Base-by-base conservation (phyloP, 2,113 vertebrate genomes). In the Coptodon bakossiorum region DNA sequence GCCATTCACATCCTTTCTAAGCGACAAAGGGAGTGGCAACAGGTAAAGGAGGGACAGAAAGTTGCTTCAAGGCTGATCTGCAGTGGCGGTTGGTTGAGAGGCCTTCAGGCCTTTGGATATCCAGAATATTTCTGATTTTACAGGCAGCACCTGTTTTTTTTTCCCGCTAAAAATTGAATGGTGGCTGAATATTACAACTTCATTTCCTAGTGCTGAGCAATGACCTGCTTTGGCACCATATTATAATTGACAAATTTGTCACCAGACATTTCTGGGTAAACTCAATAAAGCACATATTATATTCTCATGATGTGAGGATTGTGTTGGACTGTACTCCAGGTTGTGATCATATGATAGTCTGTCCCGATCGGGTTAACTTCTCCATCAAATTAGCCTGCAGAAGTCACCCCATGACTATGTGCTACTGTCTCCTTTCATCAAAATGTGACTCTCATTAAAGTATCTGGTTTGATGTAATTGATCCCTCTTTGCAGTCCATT, bases 371-470 rank as follows among this genome's bases (percentile, higher is more conserved):
- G 14, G 16, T 79, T 86, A 19, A 80, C 24, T 19, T 63, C 22
- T 50, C 29, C 76, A 86, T 87, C 78, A 40, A 87, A 85, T 90
- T 61, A 87, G 24, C n/a, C 48, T 81, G 54, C 13, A 81, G 43
- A 81, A 73, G 24, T 86, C 3, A 48, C 24, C 73, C 14, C 80
- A 52, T 89, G 80, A 86, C 83, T 53, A 38, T 79, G 6, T 43
- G 56, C 24, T 16, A 8, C 80, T 61, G 27, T 31, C 24, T 17
- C 40, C 14, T 45, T 6, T 29, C 19, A 57, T 22, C 19, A 4
- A 78, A 59, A 56, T 73, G 71, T 73, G 89, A 91, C 38, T 84
- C 38, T 80, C 13, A 83, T 92, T 92, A 54, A 56, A 29, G n/a
- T 71, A 43, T 36, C 12, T 86, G 61, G n/a, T 86, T 89, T 38